phyloP scores from a whole-genome alignment of 2,113 vertebrate species.

The Hystrix cristata region DNA sequence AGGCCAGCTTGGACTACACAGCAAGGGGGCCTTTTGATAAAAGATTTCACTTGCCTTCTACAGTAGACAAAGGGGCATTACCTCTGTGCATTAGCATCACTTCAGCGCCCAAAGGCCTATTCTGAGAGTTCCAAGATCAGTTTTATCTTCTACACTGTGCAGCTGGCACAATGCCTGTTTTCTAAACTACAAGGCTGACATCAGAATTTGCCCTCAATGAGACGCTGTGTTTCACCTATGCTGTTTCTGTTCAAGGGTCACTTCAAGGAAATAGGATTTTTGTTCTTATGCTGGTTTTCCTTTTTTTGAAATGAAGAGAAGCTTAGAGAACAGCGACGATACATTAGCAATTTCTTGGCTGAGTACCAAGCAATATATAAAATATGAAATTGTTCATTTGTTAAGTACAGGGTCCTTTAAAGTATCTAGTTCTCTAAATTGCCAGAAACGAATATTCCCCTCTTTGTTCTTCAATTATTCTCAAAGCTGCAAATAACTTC shows the following conservation, averaged over 20 bases:
- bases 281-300: constrained; percentile 1
- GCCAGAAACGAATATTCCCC: neutral
- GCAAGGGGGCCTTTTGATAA: neutral
- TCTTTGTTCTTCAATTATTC: neutral
- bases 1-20: neutral
- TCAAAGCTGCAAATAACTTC: neutral
- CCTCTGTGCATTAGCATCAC: neutral
- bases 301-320: neutral
- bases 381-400: neutral
- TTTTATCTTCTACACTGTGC: neutral
- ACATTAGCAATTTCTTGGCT: neutral
- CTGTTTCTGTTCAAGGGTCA: neutral
- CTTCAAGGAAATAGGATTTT: neutral
- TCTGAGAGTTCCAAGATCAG: neutral
- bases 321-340: neutral
- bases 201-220: neutral
- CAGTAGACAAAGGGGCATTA: neutral
- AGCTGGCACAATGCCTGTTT: neutral
- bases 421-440: neutral
- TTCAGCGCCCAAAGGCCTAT: neutral
- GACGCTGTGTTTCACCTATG: neutral
- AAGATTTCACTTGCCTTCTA: neutral
- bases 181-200: neutral
- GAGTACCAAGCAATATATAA: neutral
- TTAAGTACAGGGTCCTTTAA: neutral